Percentiles rank a stretch among this genome's conserved stretches.
phyloP scores from a whole-genome alignment of 2,888 invertebrate genomes.

The Eupithecia insigniata region DNA sequence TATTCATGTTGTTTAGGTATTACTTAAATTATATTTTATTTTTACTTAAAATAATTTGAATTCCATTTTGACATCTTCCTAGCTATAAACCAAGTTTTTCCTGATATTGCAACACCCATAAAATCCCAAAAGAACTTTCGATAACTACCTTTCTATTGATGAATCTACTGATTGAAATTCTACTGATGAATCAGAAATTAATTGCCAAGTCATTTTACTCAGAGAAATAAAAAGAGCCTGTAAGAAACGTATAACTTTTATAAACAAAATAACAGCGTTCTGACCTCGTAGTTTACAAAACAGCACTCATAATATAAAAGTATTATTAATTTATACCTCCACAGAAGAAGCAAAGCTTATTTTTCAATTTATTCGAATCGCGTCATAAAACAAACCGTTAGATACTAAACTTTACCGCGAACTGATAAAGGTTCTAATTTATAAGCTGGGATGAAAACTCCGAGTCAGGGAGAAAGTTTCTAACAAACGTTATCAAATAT shows the following conservation, averaged over 20 bases:
- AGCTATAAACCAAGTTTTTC: not conserved
- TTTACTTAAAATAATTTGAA: too few species aligned
- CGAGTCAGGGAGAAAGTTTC: constrained; percentile 53
- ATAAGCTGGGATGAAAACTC: constrained; percentile 60
- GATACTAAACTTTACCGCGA: constrained; percentile 65
- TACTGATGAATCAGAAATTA: too few species aligned
- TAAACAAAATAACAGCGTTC: constrained; percentile 4
- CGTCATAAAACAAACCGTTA: constrained; percentile 64
- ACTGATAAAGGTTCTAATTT: constrained; percentile 74
- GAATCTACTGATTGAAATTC: too few species aligned
- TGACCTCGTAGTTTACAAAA: constrained; percentile 21
- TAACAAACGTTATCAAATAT: constrained; percentile 53
- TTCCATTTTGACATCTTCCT: too few species aligned
- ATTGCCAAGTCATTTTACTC: not conserved
- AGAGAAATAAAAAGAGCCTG: constrained; percentile 17
- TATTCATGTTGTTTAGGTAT: too few species aligned
- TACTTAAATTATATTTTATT: too few species aligned
- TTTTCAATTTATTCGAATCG: constrained; percentile 66
- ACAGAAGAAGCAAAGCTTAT: constrained; percentile 39
- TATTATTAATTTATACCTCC: constrained; percentile 21
- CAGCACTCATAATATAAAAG: constrained; percentile 27
- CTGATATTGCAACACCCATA: not conserved
- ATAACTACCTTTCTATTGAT: not conserved
- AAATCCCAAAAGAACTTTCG: not conserved
- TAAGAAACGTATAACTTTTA: not conserved